Percentiles rank a stretch among this genome's conserved stretches.
These are phyloP conservation scores for Darevskia mixta DNA, from an alignment of 2,797 vertebrate species.

Conservation along the genomic window DNA sequence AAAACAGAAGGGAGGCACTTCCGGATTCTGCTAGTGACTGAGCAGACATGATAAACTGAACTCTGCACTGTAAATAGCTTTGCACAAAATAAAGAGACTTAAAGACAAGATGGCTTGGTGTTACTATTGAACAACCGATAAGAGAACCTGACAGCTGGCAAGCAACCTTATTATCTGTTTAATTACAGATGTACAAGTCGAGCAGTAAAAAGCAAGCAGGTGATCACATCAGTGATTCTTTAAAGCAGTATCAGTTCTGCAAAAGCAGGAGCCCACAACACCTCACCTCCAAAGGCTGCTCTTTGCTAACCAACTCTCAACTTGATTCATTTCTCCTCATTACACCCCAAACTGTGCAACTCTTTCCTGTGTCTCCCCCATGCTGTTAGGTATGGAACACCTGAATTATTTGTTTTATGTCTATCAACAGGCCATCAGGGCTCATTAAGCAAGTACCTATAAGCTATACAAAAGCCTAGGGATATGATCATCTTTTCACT, in stretches of 20 bases:
- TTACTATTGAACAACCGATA: too few relatives aligned
- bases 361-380: not conserved
- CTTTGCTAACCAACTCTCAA: not conserved
- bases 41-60: too few relatives aligned
- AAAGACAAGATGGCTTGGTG: too few relatives aligned
- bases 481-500: slow-evolving; percentile 8
- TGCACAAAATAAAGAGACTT: too few relatives aligned
- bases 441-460: slow-evolving; percentile 2
- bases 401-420: slow-evolving; percentile 1
- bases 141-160: too few relatives aligned
- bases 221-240: not conserved
- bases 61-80: too few relatives aligned
- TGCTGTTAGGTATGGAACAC: not conserved
- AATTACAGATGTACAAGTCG: not conserved
- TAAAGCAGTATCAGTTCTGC: not conserved
- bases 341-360: not conserved
- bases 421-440: not conserved
- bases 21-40: too few relatives aligned
- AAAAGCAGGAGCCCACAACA: not conserved
- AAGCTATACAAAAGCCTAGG: slow-evolving; percentile 1
- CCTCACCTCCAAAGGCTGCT: not conserved
- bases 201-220: not conserved
- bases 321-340: not conserved
- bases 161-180: too few relatives aligned
- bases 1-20: too few relatives aligned